Conservation (phyloP, 2,888 invertebrate genomes). For the Frankliniella fusca region DNA sequence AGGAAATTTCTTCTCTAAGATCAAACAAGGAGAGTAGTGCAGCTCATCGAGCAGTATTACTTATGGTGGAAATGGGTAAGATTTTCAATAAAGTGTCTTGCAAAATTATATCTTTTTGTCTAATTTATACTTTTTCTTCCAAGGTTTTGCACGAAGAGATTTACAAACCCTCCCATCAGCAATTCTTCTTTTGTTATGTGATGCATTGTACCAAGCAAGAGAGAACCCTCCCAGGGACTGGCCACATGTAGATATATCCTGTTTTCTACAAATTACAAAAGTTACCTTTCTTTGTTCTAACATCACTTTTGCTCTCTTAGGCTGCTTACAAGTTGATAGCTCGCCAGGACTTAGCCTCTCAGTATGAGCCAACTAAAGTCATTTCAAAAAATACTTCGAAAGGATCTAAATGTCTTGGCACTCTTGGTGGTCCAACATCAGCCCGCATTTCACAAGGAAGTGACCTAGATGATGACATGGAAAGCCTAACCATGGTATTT, state of each 20-base stretch:
- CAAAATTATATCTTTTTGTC: neutral
- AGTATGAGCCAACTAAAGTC: conserved; percentile 1
- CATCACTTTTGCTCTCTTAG: conserved; percentile 37
- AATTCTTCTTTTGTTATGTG: conserved; percentile 62
- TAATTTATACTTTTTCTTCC: conserved; percentile 34
- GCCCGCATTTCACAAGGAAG: neutral
- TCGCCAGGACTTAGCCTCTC: conserved; percentile 62
- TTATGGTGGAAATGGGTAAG: conserved; percentile 54
- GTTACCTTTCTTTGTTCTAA: neutral
- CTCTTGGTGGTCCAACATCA: conserved; percentile 16
- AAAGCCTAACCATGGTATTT: conserved; percentile 50
- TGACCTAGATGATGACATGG: conserved; percentile 62
- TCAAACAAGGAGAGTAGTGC: conserved; percentile 39
- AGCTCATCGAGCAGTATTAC: conserved; percentile 51
- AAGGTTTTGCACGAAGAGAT: conserved; percentile 63
- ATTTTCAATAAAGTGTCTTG: conserved; percentile 31
- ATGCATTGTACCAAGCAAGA: conserved; percentile 66
- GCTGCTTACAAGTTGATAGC: conserved; percentile 67
- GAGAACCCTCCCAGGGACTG: conserved; percentile 68
- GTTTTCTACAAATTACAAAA: neutral
- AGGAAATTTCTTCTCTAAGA: neutral
- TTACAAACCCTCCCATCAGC: conserved; percentile 60
- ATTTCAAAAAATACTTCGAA: neutral
- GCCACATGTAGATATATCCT: conserved; percentile 48
- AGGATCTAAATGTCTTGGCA: neutral